Evolutionary conservation across 2,888 invertebrate species (phyloP).

Genomic region (Zaprionus lineosus): DNA sequence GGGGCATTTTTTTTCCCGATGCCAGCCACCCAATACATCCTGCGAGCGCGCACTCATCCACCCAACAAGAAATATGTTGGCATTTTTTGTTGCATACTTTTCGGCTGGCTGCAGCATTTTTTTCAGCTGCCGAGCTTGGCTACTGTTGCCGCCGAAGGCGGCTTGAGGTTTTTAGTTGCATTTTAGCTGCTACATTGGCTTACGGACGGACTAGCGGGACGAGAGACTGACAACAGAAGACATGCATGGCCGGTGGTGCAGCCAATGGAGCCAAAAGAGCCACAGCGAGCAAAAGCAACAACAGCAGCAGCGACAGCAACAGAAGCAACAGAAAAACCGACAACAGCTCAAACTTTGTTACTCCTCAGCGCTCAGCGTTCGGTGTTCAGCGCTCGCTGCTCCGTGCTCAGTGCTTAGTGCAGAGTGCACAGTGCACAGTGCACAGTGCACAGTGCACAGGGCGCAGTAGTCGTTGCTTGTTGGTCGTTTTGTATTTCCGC

Average conservation of each 20-base stretch:
- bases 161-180: constrained; percentile 72
- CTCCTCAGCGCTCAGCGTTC: constrained; percentile 13
- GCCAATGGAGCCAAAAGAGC: constrained; percentile 1
- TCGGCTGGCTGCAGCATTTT: constrained; percentile 53
- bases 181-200: constrained; percentile 70
- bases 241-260: constrained; percentile 41
- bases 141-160: constrained; percentile 47
- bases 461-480: constrained; percentile 19
- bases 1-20: constrained; percentile 38
- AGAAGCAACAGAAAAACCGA: constrained; percentile 44
- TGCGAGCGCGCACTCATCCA: background rate
- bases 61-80: constrained; percentile 58
- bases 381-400: too few relatives aligned
- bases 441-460: background rate
- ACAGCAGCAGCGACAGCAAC: constrained; percentile 35
- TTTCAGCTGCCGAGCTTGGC: constrained; percentile 14
- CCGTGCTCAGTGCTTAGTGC: background rate
- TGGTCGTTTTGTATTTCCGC: constrained; percentile 69
- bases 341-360: constrained; percentile 63
- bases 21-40: constrained; percentile 19
- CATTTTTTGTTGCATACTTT: constrained; percentile 68
- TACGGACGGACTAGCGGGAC: constrained; percentile 32
- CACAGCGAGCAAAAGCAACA: constrained; percentile 9
- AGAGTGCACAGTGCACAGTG: constrained; percentile 3
- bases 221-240: constrained; percentile 25